Percentiles rank a stretch among this genome's conserved stretches.
Conservation (phyloP, 2,113 vertebrate species). For the Panthera leo region DNA sequence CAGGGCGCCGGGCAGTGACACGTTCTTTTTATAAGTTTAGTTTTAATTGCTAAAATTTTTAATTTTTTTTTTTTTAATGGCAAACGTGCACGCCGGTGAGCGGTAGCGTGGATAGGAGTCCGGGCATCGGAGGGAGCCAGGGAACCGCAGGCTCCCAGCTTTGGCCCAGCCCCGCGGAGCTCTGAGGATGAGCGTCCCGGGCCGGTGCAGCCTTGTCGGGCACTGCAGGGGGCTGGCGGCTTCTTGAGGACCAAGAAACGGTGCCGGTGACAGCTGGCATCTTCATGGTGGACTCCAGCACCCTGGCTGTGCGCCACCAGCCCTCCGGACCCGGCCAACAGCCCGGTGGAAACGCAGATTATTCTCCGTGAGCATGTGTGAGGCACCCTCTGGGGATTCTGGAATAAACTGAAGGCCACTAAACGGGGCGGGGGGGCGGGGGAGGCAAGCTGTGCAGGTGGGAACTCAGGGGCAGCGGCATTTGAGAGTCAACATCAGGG, state of each 20-base stretch:
- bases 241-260: background rate
- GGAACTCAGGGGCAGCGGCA: background rate
- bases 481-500: background rate
- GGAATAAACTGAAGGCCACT: background rate
- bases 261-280: rapidly evolving
- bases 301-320: rapidly evolving
- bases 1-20: rapidly evolving
- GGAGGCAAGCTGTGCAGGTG: background rate
- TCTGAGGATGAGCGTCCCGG: background rate
- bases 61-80: no score
- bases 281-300: no score
- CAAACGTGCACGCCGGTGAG: no score
- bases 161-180: background rate
- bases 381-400: background rate
- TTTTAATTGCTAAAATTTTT: no score
- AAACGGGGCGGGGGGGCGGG: rapidly evolving
- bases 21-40: no score
- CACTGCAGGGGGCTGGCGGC: no score
- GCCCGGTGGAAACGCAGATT: background rate
- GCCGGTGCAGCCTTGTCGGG: rapidly evolving
- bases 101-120: rapidly evolving
- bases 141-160: rapidly evolving
- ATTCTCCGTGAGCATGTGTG: background rate
- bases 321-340: rapidly evolving
- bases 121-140: background rate